A percentile compares a stretch with the other conserved stretches of the same genome.
Conservation (phyloP, 2,113 vertebrate species). For the Colinus virginianus region DNA sequence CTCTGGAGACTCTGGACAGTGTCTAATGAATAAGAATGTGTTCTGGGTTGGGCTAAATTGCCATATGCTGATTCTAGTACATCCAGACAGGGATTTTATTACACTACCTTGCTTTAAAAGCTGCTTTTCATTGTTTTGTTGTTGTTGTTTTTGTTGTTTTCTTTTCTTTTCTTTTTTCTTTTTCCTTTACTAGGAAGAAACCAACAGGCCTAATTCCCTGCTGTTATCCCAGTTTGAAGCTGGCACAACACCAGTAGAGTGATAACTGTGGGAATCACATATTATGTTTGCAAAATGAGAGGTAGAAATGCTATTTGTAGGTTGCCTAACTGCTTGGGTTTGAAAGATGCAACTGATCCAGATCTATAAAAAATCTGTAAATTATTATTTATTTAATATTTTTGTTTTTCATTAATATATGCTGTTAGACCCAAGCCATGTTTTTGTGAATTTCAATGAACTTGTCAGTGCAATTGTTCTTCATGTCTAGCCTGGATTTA, state of each 20-base stretch:
- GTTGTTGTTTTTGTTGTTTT: too few relatives aligned
- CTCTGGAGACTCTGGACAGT: neutral
- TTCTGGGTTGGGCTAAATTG: constrained; percentile 37
- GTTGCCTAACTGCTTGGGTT: neutral
- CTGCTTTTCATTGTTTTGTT: neutral
- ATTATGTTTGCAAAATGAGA: neutral
- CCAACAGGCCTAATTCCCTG: neutral
- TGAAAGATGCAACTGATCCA: neutral
- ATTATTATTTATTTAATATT: neutral
- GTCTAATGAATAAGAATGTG: constrained; percentile 40
- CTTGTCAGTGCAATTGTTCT: neutral
- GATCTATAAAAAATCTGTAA: neutral
- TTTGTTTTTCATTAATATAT: neutral
- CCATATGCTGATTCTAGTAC: constrained; percentile 8
- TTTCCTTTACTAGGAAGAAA: neutral
- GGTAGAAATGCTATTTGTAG: neutral
- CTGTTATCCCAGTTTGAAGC: neutral
- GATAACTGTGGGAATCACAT: neutral
- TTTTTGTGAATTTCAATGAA: neutral
- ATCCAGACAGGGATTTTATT: neutral
- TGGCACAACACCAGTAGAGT: neutral
- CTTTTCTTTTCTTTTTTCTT: neutral
- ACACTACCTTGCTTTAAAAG: constrained; percentile 22
- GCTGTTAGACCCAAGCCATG: neutral
- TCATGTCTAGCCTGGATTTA: neutral